phyloP scores from a whole-genome alignment of 2,888 invertebrate genomes.

The Crocallis elinguaria region DNA sequence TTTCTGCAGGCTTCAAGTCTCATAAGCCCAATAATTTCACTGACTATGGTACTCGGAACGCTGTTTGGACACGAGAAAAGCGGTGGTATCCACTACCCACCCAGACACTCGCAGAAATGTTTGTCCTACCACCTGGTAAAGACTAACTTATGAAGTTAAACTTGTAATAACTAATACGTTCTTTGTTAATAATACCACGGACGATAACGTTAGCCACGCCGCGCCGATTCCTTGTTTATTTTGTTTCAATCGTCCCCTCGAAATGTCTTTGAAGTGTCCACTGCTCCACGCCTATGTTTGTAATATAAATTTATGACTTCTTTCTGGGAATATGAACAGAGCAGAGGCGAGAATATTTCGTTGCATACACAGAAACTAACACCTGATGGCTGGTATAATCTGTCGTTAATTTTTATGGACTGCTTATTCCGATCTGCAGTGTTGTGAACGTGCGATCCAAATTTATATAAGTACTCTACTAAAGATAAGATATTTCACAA shows the following conservation, averaged over 20 bases:
- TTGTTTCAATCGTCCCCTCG: conserved; percentile 32
- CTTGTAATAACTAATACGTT: too few species aligned
- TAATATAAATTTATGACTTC: conserved; percentile 51
- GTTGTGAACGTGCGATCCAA: too few species aligned
- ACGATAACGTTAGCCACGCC: conserved; percentile 24
- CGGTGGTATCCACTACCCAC: too few species aligned
- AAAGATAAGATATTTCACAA: too few species aligned
- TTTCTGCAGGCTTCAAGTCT: too few species aligned
- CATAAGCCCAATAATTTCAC: too few species aligned
- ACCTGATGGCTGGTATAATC: background rate
- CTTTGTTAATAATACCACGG: conserved; percentile 12
- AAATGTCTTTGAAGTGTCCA: conserved; percentile 53
- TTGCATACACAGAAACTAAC: conserved; percentile 4
- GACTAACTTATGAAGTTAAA: too few species aligned
- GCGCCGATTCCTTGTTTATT: conserved; percentile 38
- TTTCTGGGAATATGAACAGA: conserved; percentile 42
- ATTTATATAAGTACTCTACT: too few species aligned
- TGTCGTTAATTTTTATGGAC: background rate
- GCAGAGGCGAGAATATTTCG: conserved; percentile 9
- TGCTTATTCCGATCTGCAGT: background rate
- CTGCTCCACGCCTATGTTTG: conserved; percentile 51
- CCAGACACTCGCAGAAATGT: too few species aligned
- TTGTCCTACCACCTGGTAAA: too few species aligned
- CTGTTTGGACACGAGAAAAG: too few species aligned
- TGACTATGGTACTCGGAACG: too few species aligned